Evolutionary conservation across 2,797 vertebrate species (phyloP), one percentile per base, ranked within the genome.

Genomic region (Pseudochromis fuscus): DNA sequence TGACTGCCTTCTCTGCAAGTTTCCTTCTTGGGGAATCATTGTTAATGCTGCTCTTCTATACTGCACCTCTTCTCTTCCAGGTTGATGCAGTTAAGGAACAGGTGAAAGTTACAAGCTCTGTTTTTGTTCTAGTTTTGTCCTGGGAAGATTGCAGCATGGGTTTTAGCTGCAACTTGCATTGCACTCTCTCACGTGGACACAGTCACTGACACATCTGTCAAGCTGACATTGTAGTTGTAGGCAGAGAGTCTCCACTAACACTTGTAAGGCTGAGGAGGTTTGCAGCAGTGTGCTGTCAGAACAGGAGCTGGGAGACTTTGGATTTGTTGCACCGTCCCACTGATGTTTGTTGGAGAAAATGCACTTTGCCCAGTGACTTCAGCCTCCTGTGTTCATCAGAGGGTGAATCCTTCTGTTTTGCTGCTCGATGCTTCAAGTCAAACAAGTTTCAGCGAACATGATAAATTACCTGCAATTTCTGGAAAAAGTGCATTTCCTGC

Each of bases 71-170:
- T 97, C 92, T 95, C 94, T 97, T 98, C 89, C 96, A 98, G 97
- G 95, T 98, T 95, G 95, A 98, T 96, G 95, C 95, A 89, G 94
- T 98, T 95, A 95, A 95, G 92, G 93, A 97, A 92, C 95, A 97
- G 96, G 97, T 98, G 96, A 98, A 95, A 94, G 94, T 94, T 94
- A 89, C 94, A 95, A 93, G 91, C 95, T 89, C 67, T 86, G 93
- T 93, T 79, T 84, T 83, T 81, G 48, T 60, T 71, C 35, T 82
- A 75, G 48, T 30, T 48, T 88, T 69, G 94, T 95, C 93, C 94
- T 94, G 91, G 85, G 92, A 94, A 89, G 92, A 95, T 90, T 96
- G 95, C 95, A 25, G 94, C 94, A 94, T 95, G 93, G 96, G 66
- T 89, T 85, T 84, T 50, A 87, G 49, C 69, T 71, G 11, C 60